A percentile compares a stretch with the other conserved stretches of the same genome.
Conservation (phyloP, 1,140 invertebrate genomes). For the Cherax destructor region DNA sequence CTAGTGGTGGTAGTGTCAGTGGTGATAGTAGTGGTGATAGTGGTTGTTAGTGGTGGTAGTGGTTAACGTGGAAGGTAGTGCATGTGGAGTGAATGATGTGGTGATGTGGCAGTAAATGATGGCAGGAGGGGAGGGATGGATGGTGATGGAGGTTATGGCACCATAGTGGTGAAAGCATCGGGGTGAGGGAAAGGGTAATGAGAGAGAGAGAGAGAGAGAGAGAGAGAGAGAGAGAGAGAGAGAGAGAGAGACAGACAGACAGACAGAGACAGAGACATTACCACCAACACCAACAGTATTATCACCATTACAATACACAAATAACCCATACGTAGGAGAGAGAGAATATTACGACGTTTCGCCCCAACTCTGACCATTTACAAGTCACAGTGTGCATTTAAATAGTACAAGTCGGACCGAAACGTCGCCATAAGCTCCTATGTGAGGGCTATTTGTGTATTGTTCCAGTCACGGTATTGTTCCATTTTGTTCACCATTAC, state of each 20-base stretch:
- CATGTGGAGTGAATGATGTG: neutral
- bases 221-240: conserved; percentile 20
- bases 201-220: conserved; percentile 5
- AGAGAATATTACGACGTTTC: no score
- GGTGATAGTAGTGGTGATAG: neutral
- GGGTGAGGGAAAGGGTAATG: neutral
- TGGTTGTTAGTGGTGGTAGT: neutral
- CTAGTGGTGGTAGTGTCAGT: no score
- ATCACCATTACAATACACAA: no score
- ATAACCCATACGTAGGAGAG: neutral
- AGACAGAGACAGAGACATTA: conserved; percentile 9
- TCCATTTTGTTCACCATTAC: no score
- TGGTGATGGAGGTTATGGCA: neutral
- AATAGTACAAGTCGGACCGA: no score
- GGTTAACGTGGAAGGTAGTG: no score
- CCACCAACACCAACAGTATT: neutral
- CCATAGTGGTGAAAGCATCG: neutral
- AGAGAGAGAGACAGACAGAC: conserved; percentile 2
- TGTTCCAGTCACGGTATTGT: no score
- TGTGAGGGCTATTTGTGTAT: no score
- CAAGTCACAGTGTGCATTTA: no score
- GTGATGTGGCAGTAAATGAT: neutral
- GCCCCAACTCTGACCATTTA: no score
- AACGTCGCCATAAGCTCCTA: no score
- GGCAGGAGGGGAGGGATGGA: neutral